These are phyloP conservation scores for Dynastes hyllus DNA, from an alignment of 2,888 invertebrate genomes.

Conservation along the genomic window DNA sequence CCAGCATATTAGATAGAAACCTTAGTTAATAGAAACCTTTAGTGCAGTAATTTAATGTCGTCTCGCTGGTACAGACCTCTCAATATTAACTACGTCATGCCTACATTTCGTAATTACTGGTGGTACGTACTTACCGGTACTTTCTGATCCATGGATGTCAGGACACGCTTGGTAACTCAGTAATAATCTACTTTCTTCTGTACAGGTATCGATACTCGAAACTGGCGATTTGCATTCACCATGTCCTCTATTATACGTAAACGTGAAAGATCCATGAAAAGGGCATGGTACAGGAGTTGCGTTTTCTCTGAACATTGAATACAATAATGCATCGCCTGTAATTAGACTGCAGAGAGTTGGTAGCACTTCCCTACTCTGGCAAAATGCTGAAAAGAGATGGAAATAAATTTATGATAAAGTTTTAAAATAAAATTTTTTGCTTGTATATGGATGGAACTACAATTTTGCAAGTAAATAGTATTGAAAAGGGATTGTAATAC, in stretches of 20 bases:
- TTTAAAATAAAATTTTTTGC: too few relatives aligned
- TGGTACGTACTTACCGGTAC: constrained; percentile 79
- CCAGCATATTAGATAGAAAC: too few relatives aligned
- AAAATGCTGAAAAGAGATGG: constrained; percentile 79
- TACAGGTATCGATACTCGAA: constrained; percentile 95
- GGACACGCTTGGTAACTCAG: constrained; percentile 96
- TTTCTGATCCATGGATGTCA: constrained; percentile 92
- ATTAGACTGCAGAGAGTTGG: constrained; percentile 89
- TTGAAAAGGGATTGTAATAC: too few relatives aligned
- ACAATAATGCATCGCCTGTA: constrained; percentile 90
- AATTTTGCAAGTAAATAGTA: too few relatives aligned
- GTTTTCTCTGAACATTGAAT: constrained; percentile 92
- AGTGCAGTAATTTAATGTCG: too few relatives aligned
- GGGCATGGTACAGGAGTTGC: constrained; percentile 93
- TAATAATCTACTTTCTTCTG: constrained; percentile 91
- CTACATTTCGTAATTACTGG: too few relatives aligned
- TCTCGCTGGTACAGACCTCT: too few relatives aligned
- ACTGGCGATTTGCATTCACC: constrained; percentile 92
- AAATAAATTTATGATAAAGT: not conserved
- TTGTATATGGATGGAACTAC: too few relatives aligned
- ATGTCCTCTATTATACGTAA: constrained; percentile 93
- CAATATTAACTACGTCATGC: too few relatives aligned
- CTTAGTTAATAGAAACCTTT: too few relatives aligned
- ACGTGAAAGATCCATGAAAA: constrained; percentile 90
- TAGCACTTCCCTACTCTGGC: constrained; percentile 83